Percentiles rank a stretch among this genome's conserved stretches.
Conservation (phyloP, 1,140 invertebrate genomes). For the Lasioglossum albipes region DNA sequence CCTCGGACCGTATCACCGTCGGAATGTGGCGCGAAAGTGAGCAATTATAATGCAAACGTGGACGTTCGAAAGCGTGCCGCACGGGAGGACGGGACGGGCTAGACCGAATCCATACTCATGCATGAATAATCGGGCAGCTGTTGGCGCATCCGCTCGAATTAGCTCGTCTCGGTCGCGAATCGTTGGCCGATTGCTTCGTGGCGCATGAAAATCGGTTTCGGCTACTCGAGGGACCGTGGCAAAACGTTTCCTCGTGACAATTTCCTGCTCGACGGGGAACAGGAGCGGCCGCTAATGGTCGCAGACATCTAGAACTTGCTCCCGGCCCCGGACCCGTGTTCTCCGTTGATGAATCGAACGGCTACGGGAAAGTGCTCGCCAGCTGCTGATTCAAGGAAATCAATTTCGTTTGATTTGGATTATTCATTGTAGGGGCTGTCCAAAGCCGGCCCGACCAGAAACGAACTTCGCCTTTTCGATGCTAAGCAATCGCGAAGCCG, state of each 20-base stretch:
- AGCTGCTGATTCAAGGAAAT: neutral
- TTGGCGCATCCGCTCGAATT: conserved; percentile 49
- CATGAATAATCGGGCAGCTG: conserved; percentile 48
- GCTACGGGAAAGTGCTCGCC: neutral
- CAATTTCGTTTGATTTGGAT: neutral
- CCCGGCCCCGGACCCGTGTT: neutral
- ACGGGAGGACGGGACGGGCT: neutral
- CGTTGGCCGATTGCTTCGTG: conserved; percentile 52
- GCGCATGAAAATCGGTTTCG: conserved; percentile 61
- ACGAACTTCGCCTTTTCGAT: no score
- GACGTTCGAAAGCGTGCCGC: neutral
- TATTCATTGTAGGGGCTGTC: neutral
- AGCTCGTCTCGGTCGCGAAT: conserved; percentile 57
- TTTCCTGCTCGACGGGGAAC: conserved; percentile 50
- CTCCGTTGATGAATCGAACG: neutral
- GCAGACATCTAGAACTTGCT: conserved; percentile 49
- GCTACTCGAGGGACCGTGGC: conserved; percentile 55
- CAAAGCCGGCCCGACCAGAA: no score
- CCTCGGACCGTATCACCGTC: neutral
- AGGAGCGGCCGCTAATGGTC: conserved; percentile 36
- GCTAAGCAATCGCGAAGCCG: no score
- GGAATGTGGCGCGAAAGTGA: neutral
- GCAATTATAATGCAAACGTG: neutral
- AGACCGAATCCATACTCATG: conserved; percentile 40
- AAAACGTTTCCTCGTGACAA: conserved; percentile 56